Base-by-base conservation (phyloP, 2,888 invertebrate species). In the Dynastes hyllus region DNA sequence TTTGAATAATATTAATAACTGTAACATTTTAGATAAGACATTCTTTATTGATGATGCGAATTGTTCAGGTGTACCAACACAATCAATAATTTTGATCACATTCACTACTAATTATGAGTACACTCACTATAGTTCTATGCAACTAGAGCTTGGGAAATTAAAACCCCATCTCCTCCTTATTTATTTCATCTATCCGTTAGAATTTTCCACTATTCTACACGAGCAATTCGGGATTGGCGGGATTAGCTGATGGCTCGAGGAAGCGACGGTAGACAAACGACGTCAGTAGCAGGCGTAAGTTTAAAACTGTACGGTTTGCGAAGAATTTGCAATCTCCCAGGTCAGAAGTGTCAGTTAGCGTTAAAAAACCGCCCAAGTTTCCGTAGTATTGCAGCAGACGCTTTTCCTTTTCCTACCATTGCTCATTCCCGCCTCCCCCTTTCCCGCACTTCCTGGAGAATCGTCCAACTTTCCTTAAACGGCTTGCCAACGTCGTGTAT, bases 271-370 rank as follows among this genome's bases (percentile, higher is more conserved):
- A 63, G 63, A 63, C 63, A 63, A 63, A 63, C 63, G 63, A 63
- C 13, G 63, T 63, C 32, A 63, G 27, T 32, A 32, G 9, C 63
- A 22, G 50, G 22, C 45, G 16, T 27, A 45, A 67, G 67, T 67
- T 67, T 67, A 45, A 67, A 50, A 67, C 22, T 22, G 32, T 67
- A 67, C 45, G 11, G 40, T 45, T 45, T n/a, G 16, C 66, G 66
- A 67, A 67, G 67, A 45, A 45, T 22, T 50, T 67, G 67, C 67
- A 45, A 50, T 67, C 50, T 67, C 45, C 16, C 40, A 22, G 67
- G 67, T 27, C 67, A 67, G 67, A 67, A 50, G 45, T 45, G 67
- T 67, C 67, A 67, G 67, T 67, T 67, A 22, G 45, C 67, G 67
- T 67, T 67, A 50, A 67, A 67, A 67, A 67, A 67, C 45, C 0